Base-by-base conservation (phyloP, 2,113 vertebrate species). In the Dicrurus megarhynchus region DNA sequence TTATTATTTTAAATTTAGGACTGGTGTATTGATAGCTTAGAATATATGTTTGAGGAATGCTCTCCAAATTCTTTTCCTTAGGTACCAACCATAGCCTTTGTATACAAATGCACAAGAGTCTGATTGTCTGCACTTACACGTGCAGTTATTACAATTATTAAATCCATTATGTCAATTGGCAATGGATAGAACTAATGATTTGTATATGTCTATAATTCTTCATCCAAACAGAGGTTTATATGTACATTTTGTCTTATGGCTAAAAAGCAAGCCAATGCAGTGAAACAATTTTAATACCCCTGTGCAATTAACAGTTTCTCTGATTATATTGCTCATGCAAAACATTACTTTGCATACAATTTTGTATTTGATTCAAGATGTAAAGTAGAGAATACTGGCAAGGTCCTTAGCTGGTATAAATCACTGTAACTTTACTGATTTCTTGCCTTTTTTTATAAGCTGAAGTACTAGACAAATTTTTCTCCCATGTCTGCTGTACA, bases 41-140 rank as follows among this genome's bases (percentile, higher is more conserved):
- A 92, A 84, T 46, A 75, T 42, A 30, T 22, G 5, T 53, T 41
- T 61, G 9, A 61, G 12, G 2, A 74, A 63, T 5, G 0, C 37
- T 84, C 13, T 75, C 19, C 21, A 32, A 30, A 22, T 59, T 42
- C 11, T 75, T 87, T 78, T 82, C 33, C 26, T 22, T 44, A 61
- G 46, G 24, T 59, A 67, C 23, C 3, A 1, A 46, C 26, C 9
- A 13, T 35, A 32, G 1, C 3, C 7, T n/a, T 2, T 35, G 22
- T 39, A 39, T 35, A 57, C 73, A 71, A 77, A 70, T 41, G 13
- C 11, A 21, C 6, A 27, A 20, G 26, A 67, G 9, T 59, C 49
- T n/a, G 24, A 50, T 60, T 84, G 6, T 73, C 27, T 88, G 20
- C 27, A 46, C 73, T 50, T 74, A 16, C 28, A 30, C 5, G 11